Conservation (phyloP, 2,113 vertebrate genomes). For the Trogon melanurus region DNA sequence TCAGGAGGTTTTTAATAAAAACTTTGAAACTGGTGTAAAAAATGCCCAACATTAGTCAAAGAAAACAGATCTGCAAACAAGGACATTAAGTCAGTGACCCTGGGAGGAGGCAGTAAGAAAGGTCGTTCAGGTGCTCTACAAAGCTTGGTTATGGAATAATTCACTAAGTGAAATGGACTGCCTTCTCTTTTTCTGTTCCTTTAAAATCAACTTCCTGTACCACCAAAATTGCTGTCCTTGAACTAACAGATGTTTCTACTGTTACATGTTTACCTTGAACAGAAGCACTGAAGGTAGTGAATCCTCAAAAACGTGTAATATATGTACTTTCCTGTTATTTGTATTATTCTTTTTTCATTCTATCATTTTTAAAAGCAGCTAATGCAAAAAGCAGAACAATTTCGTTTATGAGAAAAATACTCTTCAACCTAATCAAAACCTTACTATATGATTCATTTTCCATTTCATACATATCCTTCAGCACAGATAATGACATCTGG, state of each 20-base stretch:
- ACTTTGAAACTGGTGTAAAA: not conserved
- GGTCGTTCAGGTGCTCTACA: not conserved
- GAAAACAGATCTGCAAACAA: not conserved
- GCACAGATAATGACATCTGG: slow-evolving; percentile 53
- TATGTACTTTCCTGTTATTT: not conserved
- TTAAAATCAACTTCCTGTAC: not conserved
- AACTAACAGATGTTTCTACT: not conserved
- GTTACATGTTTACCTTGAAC: not conserved
- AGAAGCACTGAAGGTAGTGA: not conserved
- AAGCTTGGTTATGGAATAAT: not conserved
- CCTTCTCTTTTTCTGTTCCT: not conserved
- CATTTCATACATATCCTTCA: slow-evolving; percentile 27
- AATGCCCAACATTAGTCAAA: not conserved
- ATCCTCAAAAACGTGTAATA: not conserved
- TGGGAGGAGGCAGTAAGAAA: not conserved
- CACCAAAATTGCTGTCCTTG: not conserved
- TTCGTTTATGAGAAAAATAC: slow-evolving; percentile 25
- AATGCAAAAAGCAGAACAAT: not conserved
- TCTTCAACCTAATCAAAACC: slow-evolving; percentile 43
- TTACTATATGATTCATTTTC: slow-evolving; percentile 36
- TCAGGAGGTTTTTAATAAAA: not conserved
- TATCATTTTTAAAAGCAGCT: not conserved
- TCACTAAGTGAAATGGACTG: not conserved
- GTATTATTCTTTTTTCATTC: not conserved
- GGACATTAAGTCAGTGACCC: not conserved